phyloP scores from a whole-genome alignment of 2,113 vertebrate species.

The Phodopus roborovskii region DNA sequence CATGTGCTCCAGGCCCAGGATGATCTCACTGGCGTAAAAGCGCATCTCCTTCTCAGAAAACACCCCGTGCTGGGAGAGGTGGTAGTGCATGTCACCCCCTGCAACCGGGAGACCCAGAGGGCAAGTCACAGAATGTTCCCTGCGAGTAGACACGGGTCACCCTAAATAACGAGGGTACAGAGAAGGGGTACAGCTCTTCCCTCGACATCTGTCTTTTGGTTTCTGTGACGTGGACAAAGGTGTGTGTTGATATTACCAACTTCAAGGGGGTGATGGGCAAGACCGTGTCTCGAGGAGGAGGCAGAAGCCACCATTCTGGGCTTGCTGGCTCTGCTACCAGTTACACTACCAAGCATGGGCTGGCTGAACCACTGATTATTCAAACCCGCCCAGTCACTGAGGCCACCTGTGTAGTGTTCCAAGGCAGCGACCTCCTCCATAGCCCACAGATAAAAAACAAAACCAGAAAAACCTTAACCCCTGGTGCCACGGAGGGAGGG shows the following conservation, averaged over 20 bases:
- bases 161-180: fast-evolving
- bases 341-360: fast-evolving
- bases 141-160: not conserved
- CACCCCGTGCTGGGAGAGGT: constrained; percentile 98
- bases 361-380: not conserved
- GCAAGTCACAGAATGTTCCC: not conserved
- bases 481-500: not conserved
- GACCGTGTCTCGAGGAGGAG: not conserved
- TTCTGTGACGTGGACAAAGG: not conserved
- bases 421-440: not conserved
- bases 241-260: not conserved
- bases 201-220: fast-evolving
- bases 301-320: fast-evolving
- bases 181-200: not conserved
- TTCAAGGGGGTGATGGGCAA: fast-evolving
- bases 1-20: constrained; percentile 98
- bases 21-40: constrained; percentile 98
- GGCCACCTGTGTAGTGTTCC: fast-evolving
- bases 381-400: not conserved
- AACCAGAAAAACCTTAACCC: not conserved
- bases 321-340: not conserved
- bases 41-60: constrained; percentile 99
- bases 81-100: constrained; percentile 99
- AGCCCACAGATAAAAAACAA: not conserved
- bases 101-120: not conserved